Evolutionary conservation across 1,140 invertebrate genomes (phyloP).

Genomic region (Paraescarpia echinospica): DNA sequence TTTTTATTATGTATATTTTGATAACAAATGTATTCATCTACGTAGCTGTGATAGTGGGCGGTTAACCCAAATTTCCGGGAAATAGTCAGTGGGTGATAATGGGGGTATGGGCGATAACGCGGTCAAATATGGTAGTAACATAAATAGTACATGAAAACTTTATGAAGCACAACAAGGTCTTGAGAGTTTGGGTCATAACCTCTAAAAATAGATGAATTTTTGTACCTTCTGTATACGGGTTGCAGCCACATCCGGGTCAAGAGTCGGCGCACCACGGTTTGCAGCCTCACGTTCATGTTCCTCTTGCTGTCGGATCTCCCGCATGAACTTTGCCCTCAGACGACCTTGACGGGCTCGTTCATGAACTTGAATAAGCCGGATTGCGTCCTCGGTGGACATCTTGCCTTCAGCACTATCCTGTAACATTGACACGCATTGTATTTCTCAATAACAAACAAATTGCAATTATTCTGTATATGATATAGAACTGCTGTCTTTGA

Average conservation of each 20-base stretch:
- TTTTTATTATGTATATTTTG: no score
- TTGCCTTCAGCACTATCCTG: slow-evolving; percentile 53
- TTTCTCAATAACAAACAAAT: not conserved
- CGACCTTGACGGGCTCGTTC: slow-evolving; percentile 86
- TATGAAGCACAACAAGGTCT: no score
- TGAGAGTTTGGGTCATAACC: no score
- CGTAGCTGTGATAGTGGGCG: no score
- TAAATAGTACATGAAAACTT: no score
- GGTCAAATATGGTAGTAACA: no score
- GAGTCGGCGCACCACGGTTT: slow-evolving; percentile 47
- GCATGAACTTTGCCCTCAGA: slow-evolving; percentile 81
- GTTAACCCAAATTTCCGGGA: no score
- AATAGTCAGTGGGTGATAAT: no score
- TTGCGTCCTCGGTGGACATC: slow-evolving; percentile 80
- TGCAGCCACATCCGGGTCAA: slow-evolving; percentile 55
- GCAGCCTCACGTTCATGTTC: slow-evolving; percentile 48
- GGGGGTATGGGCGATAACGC: no score
- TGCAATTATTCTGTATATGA: not conserved
- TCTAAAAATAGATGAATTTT: no score
- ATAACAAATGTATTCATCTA: no score
- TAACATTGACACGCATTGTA: not conserved
- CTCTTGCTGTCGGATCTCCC: slow-evolving; percentile 71
- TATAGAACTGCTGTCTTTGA: no score
- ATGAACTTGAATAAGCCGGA: slow-evolving; percentile 82
- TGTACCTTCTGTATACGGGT: slow-evolving; percentile 55